Percentiles rank a stretch among this genome's conserved stretches.
phyloP scores from a whole-genome alignment of 2,113 vertebrate species.

The Salminus brasiliensis region DNA sequence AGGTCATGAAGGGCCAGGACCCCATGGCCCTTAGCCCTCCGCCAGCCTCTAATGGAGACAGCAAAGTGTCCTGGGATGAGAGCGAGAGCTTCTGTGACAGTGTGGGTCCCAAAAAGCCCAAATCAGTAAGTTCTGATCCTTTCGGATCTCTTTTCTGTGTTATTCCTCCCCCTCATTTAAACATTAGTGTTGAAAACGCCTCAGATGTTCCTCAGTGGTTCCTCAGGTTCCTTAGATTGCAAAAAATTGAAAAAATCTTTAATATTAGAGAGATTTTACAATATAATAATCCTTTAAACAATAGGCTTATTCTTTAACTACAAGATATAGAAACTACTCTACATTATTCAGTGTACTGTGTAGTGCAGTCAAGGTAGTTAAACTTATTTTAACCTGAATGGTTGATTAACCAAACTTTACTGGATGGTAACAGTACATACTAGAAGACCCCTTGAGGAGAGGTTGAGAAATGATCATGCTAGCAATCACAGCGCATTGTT shows the following conservation, averaged over 20 bases:
- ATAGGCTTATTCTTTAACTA: not conserved
- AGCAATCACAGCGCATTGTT: no score
- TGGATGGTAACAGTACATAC: no score
- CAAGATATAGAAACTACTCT: no score
- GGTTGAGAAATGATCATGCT: no score
- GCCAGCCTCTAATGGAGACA: slow-evolving; percentile 70
- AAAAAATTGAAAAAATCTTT: not conserved
- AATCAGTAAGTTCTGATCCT: slow-evolving; percentile 67
- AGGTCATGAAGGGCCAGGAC: slow-evolving; percentile 72
- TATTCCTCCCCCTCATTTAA: not conserved
- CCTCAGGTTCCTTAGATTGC: not conserved
- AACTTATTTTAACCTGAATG: no score
- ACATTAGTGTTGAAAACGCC: not conserved
- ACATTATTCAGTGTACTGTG: no score
- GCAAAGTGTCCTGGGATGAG: slow-evolving; percentile 70
- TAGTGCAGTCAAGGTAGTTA: no score
- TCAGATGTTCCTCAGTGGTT: not conserved
- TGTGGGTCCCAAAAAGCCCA: slow-evolving; percentile 63
- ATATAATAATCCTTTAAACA: not conserved
- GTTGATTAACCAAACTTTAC: no score
- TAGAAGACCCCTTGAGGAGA: no score
- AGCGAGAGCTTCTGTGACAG: slow-evolving; percentile 62
- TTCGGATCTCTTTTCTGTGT: not conserved
- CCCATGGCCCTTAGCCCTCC: slow-evolving; percentile 54
- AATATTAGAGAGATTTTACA: not conserved